Evolutionary conservation across 2,113 vertebrate species (phyloP).

Genomic region (Muntiacus reevesi): DNA sequence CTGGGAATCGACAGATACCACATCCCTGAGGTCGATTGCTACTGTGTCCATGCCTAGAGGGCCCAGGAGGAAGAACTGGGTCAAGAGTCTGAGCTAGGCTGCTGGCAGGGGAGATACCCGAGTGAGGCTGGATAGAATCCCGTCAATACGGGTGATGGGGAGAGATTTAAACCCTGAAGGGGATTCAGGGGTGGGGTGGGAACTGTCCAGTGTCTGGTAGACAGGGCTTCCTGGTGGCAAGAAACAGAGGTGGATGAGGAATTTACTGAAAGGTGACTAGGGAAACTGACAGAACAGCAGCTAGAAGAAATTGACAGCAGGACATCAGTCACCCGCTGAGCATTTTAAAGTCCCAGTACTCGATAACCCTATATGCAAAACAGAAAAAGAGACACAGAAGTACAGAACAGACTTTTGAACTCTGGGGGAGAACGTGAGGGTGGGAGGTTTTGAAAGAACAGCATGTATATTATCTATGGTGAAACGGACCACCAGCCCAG

Average conservation of each 20-base stretch:
- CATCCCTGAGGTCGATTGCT: neutral
- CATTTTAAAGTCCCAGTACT: neutral
- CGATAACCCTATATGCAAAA: no score
- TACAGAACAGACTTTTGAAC: no score
- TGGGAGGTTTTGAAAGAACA: no score
- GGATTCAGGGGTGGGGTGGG: neutral
- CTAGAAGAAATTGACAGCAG: neutral
- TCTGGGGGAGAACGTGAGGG: no score
- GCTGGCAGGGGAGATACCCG: neutral
- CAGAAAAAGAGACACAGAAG: no score
- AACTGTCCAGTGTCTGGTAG: neutral
- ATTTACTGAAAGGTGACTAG: neutral
- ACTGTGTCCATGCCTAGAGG: neutral
- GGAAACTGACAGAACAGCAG: neutral
- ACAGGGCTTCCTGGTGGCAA: neutral
- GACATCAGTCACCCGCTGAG: neutral
- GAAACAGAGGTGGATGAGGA: neutral
- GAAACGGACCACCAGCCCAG: no score
- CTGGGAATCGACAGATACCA: accelerated
- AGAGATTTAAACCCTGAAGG: neutral
- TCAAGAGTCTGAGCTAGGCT: neutral
- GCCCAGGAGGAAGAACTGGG: neutral
- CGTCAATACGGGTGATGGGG: neutral
- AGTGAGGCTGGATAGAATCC: neutral
- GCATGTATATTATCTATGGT: no score